phyloP scores from a whole-genome alignment of 2,888 invertebrate species.

The Meta bourneti region DNA sequence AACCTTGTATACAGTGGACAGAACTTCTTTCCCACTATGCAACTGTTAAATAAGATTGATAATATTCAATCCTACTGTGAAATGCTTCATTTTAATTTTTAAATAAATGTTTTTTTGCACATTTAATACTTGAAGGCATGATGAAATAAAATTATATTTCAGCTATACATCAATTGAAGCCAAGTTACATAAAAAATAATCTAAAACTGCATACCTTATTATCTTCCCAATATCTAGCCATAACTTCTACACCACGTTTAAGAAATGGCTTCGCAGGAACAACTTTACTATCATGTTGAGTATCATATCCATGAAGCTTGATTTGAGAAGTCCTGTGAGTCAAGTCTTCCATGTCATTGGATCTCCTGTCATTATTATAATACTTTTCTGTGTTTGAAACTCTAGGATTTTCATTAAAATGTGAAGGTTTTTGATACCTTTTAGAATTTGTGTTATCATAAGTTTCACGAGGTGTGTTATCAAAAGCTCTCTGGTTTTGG shows the following conservation, averaged over 20 bases:
- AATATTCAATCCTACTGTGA: no score
- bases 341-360: constrained; percentile 49
- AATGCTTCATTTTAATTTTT: no score
- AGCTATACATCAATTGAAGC: no score
- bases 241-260: constrained; percentile 87
- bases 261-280: constrained; percentile 37
- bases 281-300: constrained; percentile 5
- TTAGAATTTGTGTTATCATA: constrained; percentile 19
- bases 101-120: no score
- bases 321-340: constrained; percentile 50
- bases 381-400: constrained; percentile 29
- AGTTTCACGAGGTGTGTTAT: constrained; percentile 41
- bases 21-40: no score
- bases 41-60: no score
- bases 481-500: constrained; percentile 19
- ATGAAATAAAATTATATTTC: no score
- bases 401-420: constrained; percentile 27
- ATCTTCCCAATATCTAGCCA: constrained; percentile 97
- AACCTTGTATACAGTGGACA: no score
- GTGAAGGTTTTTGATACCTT: constrained; percentile 27
- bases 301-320: constrained; percentile 62
- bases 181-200: background rate
- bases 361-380: constrained; percentile 14
- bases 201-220: constrained; percentile 81
- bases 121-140: no score